Evolutionary conservation across 1,140 invertebrate species (phyloP).

Genomic region (Hyles vespertilio): DNA sequence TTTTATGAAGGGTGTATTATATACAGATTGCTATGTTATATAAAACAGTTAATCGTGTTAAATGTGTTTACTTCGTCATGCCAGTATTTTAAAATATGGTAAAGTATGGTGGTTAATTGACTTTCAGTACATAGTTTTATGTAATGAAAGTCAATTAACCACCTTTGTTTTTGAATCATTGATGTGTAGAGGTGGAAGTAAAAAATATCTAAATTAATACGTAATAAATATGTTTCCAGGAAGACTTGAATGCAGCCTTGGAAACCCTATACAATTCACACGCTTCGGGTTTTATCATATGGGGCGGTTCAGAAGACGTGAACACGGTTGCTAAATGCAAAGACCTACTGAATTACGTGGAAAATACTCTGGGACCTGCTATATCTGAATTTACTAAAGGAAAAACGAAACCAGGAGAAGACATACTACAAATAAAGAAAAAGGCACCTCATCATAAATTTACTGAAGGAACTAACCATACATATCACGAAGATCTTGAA

Average conservation of each 20-base stretch:
- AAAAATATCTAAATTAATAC: too few species aligned
- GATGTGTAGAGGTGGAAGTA: too few species aligned
- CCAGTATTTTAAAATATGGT: too few species aligned
- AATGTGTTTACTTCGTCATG: too few species aligned
- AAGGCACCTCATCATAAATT: constrained; percentile 7
- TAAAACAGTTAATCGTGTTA: too few species aligned
- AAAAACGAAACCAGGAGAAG: constrained; percentile 20
- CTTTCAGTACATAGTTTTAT: too few species aligned
- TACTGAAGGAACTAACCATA: constrained; percentile 1
- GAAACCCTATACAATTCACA: constrained; percentile 73
- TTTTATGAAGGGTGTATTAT: constrained; percentile 70
- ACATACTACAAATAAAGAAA: not conserved
- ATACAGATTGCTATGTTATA: too few species aligned
- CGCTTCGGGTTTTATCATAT: constrained; percentile 81
- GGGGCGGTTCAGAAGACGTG: constrained; percentile 84
- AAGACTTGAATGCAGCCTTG: constrained; percentile 76
- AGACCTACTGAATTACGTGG: constrained; percentile 77
- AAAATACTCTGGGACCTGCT: constrained; percentile 78
- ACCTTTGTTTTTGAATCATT: too few species aligned
- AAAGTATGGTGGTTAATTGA: too few species aligned
- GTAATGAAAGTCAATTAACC: too few species aligned
- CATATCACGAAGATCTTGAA: constrained; percentile 33
- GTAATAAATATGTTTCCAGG: constrained; percentile 61
- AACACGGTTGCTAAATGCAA: constrained; percentile 80
- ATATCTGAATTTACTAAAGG: constrained; percentile 54